phyloP scores from a whole-genome alignment of 2,797 vertebrate genomes.

The Eidolon dupreanum region DNA sequence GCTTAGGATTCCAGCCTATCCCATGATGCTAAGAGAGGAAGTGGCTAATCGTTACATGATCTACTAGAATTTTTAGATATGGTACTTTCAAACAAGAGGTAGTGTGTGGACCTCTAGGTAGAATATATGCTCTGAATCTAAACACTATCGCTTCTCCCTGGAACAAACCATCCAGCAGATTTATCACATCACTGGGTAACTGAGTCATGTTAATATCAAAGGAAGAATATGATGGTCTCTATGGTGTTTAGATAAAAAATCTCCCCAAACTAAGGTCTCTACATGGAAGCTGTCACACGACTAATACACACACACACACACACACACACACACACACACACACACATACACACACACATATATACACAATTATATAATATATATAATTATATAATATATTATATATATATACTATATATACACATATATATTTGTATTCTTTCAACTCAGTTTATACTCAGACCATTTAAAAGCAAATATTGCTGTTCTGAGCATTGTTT shows the following conservation, averaged over 20 bases:
- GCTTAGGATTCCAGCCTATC: not conserved
- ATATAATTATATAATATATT: too few relatives aligned
- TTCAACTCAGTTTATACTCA: not conserved
- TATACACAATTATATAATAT: too few relatives aligned
- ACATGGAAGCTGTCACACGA: not conserved
- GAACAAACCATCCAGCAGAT: not conserved
- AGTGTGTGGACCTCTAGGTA: not conserved
- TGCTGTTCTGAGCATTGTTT: not conserved
- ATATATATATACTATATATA: too few relatives aligned
- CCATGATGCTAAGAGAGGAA: not conserved
- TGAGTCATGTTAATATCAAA: not conserved
- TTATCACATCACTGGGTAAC: not conserved
- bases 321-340: too few relatives aligned
- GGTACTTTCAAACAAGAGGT: not conserved
- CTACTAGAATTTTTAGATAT: not conserved
- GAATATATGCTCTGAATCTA: not conserved
- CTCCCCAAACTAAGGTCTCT: not conserved
- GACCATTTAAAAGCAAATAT: not conserved
- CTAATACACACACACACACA: too few relatives aligned
- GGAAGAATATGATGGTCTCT: not conserved
- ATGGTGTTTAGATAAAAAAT: not conserved
- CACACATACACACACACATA: accelerated
- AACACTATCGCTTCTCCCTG: not conserved
- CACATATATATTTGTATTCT: not conserved
- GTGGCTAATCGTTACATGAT: not conserved